These are phyloP conservation scores for Ophraella communa DNA, from an alignment of 2,888 invertebrate species.

Conservation along the genomic window DNA sequence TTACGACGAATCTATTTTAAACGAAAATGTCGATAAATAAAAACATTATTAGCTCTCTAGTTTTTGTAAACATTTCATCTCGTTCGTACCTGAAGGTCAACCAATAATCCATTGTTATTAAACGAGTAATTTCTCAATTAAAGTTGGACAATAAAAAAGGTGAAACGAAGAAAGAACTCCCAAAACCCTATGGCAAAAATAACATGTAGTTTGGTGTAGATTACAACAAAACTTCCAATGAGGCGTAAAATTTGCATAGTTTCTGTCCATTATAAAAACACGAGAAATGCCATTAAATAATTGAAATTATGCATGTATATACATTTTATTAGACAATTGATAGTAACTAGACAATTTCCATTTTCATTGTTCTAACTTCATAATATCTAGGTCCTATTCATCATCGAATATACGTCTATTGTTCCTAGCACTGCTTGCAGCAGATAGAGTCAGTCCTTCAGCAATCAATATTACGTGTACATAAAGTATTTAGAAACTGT, in stretches of 20 bases:
- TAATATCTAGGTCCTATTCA: conserved; percentile 22
- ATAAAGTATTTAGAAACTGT: not conserved
- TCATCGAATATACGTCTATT: conserved; percentile 10
- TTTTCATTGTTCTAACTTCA: conserved; percentile 22
- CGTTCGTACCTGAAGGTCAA: not conserved
- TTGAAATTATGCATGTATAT: conserved; percentile 20
- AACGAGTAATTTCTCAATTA: too few species aligned
- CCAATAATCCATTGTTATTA: not conserved
- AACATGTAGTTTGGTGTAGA: too few species aligned
- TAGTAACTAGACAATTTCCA: conserved; percentile 25
- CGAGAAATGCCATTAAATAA: conserved; percentile 5
- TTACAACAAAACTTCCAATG: too few species aligned
- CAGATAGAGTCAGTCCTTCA: not conserved
- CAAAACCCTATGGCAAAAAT: too few species aligned
- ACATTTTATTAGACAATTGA: conserved; percentile 19
- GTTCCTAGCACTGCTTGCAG: conserved; percentile 4
- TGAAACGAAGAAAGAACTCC: too few species aligned
- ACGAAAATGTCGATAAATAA: not conserved
- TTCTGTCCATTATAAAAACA: too few species aligned
- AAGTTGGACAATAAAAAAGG: too few species aligned
- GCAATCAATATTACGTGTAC: conserved; percentile 16
- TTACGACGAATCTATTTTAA: not conserved
- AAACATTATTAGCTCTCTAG: not conserved
- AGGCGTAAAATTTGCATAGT: too few species aligned
- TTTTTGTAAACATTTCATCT: not conserved